Evolutionary conservation across 2,797 vertebrate species (phyloP), one percentile per base, ranked within the genome.

Genomic region (Sebastolobus altivelis): DNA sequence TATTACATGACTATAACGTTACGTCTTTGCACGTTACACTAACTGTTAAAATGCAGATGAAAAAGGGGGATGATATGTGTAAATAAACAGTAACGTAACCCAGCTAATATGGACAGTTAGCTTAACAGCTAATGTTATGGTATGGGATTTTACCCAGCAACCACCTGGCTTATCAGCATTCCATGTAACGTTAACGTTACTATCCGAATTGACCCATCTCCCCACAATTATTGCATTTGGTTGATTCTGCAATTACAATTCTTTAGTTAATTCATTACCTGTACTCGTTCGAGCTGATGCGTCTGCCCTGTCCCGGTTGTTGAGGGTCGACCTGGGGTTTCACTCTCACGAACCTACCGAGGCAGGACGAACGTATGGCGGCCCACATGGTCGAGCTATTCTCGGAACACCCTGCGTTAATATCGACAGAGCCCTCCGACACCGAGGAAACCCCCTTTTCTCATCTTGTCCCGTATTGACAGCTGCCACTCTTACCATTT

Each of bases 251-350:
- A 62, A n/a, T 62, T 60, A 33, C 58, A 20, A 11, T 37, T 3
- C 0, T 46, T 46, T 46, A 14, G 46, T 52, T 0, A n/a, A 22
- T 11, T 22, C 22, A 13, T 38, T 83, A 97, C 97, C 96, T 96
- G 95, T 92, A 46, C 2, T 79, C 90, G 89, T 80, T 93, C 94
- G 84, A 94, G 85, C 71, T 52, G 82, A 63, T 93, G 93, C 90
- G 92, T 94, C 87, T 93, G 92, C 93, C 91, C 95, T 77, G 93
- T 86, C 86, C 95, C 91, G 86, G 37, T 10, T 20, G 37, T 33
- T 27, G 46, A 22, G 11, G 5, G 13, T 10, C 8, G 29, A 10
- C 46, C 5, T 13, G 16, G 63, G 52, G 52, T 10, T 4, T 13
- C 7, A 7, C 40, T 11, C 14, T 18, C 8, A 31, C 31, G 4